phyloP scores from a whole-genome alignment of 1,140 invertebrate species.

The Tetragnatha versicolor region DNA sequence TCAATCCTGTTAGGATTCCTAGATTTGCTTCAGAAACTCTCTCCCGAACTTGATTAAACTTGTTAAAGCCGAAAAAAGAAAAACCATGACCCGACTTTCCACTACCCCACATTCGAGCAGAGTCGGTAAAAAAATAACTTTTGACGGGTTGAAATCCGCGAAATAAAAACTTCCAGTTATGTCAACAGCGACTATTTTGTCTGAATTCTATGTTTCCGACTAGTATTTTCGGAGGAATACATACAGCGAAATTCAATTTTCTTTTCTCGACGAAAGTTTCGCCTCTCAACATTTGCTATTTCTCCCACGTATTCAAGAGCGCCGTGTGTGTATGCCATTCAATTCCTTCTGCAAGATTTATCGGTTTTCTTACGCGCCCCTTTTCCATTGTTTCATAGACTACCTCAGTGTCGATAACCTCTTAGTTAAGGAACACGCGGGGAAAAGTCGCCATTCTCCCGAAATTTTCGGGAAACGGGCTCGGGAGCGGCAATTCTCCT shows the following conservation, averaged over 20 bases:
- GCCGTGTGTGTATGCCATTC: neutral
- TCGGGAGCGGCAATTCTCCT: constrained; percentile 26
- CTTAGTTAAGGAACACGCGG: constrained; percentile 23
- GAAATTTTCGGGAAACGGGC: constrained; percentile 16
- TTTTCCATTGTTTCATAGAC: constrained; percentile 32
- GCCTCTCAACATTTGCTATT: constrained; percentile 24
- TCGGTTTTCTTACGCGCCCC: constrained; percentile 35
- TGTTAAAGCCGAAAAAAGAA: no score
- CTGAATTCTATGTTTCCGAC: constrained; percentile 28
- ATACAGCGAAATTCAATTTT: constrained; percentile 41
- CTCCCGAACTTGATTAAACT: no score
- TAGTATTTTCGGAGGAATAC: neutral
- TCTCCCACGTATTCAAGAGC: constrained; percentile 25
- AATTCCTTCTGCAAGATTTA: constrained; percentile 40
- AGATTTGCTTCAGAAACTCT: no score
- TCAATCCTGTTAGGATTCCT: no score
- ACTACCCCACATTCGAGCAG: no score
- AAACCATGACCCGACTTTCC: no score
- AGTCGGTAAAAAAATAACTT: neutral
- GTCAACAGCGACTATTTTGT: constrained; percentile 11
- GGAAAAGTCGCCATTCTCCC: constrained; percentile 11
- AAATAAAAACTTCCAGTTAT: constrained; percentile 26
- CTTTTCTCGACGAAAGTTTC: constrained; percentile 25
- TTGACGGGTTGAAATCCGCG: neutral
- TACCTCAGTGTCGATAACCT: constrained; percentile 41